Conservation (phyloP, 2,888 invertebrate species). For the Eueremaeus valkanovi region DNA sequence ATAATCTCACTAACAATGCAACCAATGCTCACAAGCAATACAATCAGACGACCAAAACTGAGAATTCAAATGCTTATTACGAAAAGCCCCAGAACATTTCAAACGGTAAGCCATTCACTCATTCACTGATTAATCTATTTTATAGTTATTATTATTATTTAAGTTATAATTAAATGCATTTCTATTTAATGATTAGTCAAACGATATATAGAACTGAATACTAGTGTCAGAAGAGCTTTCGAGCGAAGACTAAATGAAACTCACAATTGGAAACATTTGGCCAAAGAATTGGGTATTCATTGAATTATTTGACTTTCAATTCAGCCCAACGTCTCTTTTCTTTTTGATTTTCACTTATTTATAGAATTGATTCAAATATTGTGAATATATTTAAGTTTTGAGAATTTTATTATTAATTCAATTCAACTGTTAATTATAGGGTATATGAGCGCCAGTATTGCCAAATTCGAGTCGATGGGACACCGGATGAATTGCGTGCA, state of each 20-base stretch:
- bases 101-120: not conserved
- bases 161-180: not conserved
- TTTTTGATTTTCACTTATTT: no score
- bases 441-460: not conserved
- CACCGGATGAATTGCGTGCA: constrained; percentile 22
- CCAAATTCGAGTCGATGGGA: not conserved
- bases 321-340: no score
- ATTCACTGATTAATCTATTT: not conserved
- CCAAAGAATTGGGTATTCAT: constrained; percentile 38
- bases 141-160: no score
- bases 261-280: constrained; percentile 29
- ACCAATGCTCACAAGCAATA: not conserved
- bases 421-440: not conserved
- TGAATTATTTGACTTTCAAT: not conserved
- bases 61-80: not conserved
- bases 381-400: no score
- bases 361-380: no score
- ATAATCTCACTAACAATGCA: not conserved
- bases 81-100: not conserved
- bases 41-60: not conserved
- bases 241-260: constrained; percentile 33
- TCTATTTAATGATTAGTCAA: not conserved
- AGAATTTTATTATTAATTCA: not conserved
- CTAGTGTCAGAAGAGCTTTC: constrained; percentile 8
- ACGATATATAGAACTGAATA: constrained; percentile 13